Evolutionary conservation across 2,797 vertebrate species (phyloP), one percentile per base, ranked within the genome.

Genomic region (Meda fulgida): DNA sequence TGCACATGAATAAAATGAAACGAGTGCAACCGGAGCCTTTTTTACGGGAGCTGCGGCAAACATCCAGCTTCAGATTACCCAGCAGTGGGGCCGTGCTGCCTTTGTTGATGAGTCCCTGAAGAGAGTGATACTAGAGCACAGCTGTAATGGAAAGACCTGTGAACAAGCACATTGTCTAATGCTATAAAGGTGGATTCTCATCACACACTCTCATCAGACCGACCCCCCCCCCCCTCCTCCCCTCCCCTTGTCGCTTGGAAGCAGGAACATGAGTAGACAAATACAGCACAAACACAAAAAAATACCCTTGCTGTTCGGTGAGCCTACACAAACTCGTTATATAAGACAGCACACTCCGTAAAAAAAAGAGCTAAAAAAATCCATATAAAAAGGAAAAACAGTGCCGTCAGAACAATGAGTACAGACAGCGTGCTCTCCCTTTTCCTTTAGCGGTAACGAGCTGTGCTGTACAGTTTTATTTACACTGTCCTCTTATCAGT

Each of bases 401-500:
- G 87, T 94, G 94, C 95, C 92, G 93, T 96, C 96, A 97, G 97
- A 97, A 99, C 98, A 99, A 97, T 97, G 95, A 96, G 97, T 97
- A 94, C 97, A 97, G 96, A 97, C 96, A 90, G 89, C 88, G 78
- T 94, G 94, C 94, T 94, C 92, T 92, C 93, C 78, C 82, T 79
- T 80, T 78, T 88, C 86, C 67, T 84, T 80, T 84, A 58, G 91
- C 93, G 92, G 94, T 96, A 95, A 95, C 95, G 92, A 94, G 94
- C 94, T 94, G 93, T 92, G 95, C 96, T 92, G 95, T 96, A 97
- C 96, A 97, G 95, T 97, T 97, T 97, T 98, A 98, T 98, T 98
- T 99, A 97, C 98, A 97, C 97, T 93, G 95, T 94, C 94, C 96
- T 97, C 97, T 98, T 99, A 99, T 99, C 98, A 97, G 97, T 90